Evolutionary conservation across 2,888 invertebrate species (phyloP).

Genomic region (Ophioninae sp.): DNA sequence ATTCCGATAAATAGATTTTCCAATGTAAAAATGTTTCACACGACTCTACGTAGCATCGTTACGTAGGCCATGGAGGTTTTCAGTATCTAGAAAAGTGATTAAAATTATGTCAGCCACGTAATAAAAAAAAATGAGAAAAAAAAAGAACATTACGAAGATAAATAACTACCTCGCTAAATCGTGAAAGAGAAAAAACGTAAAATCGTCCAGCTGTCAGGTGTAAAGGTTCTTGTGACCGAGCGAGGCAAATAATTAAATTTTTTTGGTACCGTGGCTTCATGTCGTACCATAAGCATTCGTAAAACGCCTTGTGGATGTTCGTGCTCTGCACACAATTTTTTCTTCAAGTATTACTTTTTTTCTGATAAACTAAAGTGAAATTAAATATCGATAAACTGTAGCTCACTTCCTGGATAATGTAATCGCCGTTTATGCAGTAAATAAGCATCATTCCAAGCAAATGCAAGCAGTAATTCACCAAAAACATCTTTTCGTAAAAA

Average conservation of each 20-base stretch:
- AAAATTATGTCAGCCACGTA: neutral
- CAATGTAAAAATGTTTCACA: neutral
- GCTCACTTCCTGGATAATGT: conserved; percentile 10
- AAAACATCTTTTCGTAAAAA: conserved; percentile 36
- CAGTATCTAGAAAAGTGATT: conserved; percentile 34
- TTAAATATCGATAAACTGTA: neutral
- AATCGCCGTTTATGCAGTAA: conserved; percentile 67
- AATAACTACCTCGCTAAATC: conserved; percentile 81
- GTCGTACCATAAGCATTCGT: conserved; percentile 83
- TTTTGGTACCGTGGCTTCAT: conserved; percentile 81
- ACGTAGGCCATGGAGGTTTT: conserved; percentile 48
- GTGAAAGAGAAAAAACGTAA: conserved; percentile 82
- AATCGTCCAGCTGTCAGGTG: conserved; percentile 83
- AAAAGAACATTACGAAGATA: too few relatives aligned
- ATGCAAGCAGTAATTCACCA: conserved; percentile 50
- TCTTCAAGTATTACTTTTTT: neutral
- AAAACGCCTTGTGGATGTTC: conserved; percentile 82
- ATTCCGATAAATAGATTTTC: neutral
- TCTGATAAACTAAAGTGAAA: neutral
- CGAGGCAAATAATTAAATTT: conserved; percentile 82
- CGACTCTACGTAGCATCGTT: conserved; percentile 43
- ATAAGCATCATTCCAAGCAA: conserved; percentile 61
- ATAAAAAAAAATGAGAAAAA: neutral
- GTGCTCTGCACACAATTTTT: conserved; percentile 77
- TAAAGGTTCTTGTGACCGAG: conserved; percentile 82